Evolutionary conservation across 1,140 invertebrate genomes (phyloP), one percentile per base, ranked within the genome.

Genomic region (Solen grandis): DNA sequence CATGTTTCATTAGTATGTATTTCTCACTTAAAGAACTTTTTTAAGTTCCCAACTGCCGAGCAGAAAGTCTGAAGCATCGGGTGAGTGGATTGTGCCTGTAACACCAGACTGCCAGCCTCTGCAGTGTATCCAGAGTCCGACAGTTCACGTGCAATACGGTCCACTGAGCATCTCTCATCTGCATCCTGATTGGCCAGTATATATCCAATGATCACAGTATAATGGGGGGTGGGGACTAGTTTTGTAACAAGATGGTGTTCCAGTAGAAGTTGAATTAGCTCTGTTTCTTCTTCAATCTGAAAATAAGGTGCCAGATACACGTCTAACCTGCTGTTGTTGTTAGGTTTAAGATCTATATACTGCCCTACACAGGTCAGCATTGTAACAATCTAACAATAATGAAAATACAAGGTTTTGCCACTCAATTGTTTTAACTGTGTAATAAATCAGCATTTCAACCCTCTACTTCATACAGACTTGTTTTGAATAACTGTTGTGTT

Each of bases 91-190:
- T 78, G 75, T 52, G 75, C 73, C 54, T 85, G 81, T 31, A 88
- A 50, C 31, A 86, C 38, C 60, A 89, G 69, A 57, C 84, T 83
- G 0, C 88, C 88, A 31, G 87, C 87, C 50, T 89, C 88, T 59
- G 85, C 83, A 14, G 78, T 65, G 46, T 79, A 82, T 33, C 88
- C 88, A 19, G 70, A 74, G 16, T 72, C 76, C 29, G 52, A 41
- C 25, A 89, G 68, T 60, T 89, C 57, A 33, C 72, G 68, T 29
- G 82, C 82, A 22, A 89, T 60, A n/a, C 82, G 62, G 54, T 83
- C 79, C 41, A 78, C 78, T 36, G 68, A 33, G 0, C 82, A 78
- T 50, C 50, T 27, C 52, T 83, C 59, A 50, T 84, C 80, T 76
- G 85, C 72, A 52, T 63, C 41, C 54, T 88, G 60, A 36, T 88